phyloP scores from a whole-genome alignment of 2,888 invertebrate genomes.

The Chrysotoxum bicinctum region DNA sequence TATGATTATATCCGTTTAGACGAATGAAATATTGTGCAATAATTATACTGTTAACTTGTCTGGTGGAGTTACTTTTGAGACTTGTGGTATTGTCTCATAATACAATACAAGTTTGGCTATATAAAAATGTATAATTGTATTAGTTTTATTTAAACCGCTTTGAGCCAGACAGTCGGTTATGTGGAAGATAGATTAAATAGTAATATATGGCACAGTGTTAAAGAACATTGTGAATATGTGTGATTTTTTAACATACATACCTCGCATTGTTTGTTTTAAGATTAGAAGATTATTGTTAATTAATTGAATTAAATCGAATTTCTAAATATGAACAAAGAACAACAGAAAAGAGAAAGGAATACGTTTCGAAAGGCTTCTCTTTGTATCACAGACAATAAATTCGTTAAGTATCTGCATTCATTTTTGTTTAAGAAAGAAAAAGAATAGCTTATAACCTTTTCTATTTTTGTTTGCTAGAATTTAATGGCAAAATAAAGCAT shows the following conservation, averaged over 20 bases:
- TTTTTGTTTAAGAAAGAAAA: background rate
- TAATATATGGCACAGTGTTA: background rate
- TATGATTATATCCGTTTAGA: slow-evolving; percentile 11
- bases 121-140: background rate
- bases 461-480: too few relatives aligned
- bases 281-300: background rate
- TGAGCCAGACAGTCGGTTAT: background rate
- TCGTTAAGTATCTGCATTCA: background rate
- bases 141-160: slow-evolving; percentile 6
- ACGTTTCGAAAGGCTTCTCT: background rate
- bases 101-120: slow-evolving; percentile 21
- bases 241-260: too few relatives aligned
- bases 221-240: too few relatives aligned
- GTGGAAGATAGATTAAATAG: background rate
- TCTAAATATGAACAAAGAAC: background rate
- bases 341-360: background rate
- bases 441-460: too few relatives aligned
- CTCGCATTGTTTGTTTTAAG: slow-evolving; percentile 4
- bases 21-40: slow-evolving; percentile 34
- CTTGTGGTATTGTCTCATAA: slow-evolving; percentile 28
- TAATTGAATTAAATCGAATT: background rate
- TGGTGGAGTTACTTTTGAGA: background rate
- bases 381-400: background rate
- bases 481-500: too few relatives aligned
- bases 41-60: background rate